These are phyloP conservation scores for Butastur rufipennis DNA, from an alignment of 2,113 vertebrate genomes.

Conservation along the genomic window DNA sequence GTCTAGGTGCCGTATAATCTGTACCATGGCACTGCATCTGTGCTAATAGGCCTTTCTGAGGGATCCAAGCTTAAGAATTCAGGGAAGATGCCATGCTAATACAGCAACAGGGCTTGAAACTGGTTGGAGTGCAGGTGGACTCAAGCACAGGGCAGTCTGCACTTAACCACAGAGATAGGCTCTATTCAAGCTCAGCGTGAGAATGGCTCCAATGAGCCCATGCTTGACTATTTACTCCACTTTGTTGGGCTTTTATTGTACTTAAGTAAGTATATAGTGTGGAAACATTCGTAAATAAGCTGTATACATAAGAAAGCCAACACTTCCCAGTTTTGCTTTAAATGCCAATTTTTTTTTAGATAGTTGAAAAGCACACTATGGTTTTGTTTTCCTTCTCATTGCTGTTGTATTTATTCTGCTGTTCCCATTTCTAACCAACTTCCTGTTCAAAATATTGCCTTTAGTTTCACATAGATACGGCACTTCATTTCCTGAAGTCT, in stretches of 20 bases:
- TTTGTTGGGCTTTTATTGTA: not conserved
- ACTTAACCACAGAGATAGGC: not conserved
- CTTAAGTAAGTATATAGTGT: not conserved
- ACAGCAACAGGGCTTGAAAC: not conserved
- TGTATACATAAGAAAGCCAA: not conserved
- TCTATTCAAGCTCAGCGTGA: not conserved
- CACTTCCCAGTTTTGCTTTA: not conserved
- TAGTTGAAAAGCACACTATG: not conserved
- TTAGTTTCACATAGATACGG: not conserved
- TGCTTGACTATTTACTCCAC: not conserved
- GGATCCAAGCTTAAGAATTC: not conserved
- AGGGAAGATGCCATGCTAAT: not conserved
- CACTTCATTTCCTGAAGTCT: not conserved
- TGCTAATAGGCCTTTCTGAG: not conserved
- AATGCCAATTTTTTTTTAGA: not conserved
- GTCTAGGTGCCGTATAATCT: not conserved
- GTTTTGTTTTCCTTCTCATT: not conserved
- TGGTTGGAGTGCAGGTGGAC: not conserved
- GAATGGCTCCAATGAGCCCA: not conserved
- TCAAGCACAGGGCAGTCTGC: not conserved
- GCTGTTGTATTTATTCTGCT: not conserved
- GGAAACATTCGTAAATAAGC: not conserved
- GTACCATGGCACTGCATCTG: not conserved
- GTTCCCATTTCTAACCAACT: not conserved
- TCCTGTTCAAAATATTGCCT: not conserved